phyloP scores from a whole-genome alignment of 2,113 vertebrate genomes.

The Pituophis catenifer region DNA sequence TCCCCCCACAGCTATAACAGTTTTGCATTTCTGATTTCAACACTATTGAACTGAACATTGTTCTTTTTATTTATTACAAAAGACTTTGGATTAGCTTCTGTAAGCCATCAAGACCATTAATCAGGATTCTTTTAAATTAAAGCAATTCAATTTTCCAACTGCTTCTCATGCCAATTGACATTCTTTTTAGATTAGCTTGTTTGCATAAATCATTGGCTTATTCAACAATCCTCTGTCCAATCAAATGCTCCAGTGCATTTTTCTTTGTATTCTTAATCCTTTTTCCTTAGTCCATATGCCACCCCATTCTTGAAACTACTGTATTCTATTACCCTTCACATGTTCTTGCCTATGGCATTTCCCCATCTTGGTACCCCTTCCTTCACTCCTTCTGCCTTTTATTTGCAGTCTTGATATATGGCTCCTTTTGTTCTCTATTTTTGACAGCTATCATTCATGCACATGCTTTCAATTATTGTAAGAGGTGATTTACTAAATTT shows the following conservation, averaged over 20 bases:
- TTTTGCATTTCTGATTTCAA: neutral
- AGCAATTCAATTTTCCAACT: neutral
- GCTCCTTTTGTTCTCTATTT: neutral
- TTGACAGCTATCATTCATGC: neutral
- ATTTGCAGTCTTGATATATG: neutral
- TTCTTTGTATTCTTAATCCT: neutral
- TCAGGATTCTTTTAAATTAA: neutral
- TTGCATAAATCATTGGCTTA: neutral
- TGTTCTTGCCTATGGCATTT: neutral
- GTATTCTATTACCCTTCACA: neutral
- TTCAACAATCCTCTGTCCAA: neutral
- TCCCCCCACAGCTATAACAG: neutral
- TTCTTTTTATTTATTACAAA: neutral
- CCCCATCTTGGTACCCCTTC: neutral
- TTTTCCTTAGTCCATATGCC: neutral
- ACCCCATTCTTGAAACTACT: neutral
- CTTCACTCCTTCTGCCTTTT: neutral
- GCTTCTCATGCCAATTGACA: neutral
- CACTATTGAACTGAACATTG: neutral
- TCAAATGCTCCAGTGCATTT: neutral
- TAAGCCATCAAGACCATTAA: neutral
- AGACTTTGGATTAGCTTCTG: neutral
- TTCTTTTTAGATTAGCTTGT: slow-evolving; percentile 9
- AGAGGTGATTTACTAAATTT: slow-evolving; percentile 4
- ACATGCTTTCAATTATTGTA: neutral